Evolutionary conservation across 2,888 invertebrate genomes (phyloP).

Genomic region (Tanypteryx hageni): DNA sequence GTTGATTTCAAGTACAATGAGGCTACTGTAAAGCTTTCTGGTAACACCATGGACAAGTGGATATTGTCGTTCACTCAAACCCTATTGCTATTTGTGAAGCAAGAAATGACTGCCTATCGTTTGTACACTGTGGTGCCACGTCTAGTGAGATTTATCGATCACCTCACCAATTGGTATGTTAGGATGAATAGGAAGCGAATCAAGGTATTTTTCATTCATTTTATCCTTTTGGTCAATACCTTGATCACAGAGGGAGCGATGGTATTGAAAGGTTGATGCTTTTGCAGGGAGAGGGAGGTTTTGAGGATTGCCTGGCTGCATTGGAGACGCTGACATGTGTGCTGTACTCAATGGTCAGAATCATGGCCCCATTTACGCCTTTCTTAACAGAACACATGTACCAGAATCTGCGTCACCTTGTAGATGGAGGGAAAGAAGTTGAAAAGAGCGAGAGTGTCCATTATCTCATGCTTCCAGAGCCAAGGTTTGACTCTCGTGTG

Average conservation of each 20-base stretch:
- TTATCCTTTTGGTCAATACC: conserved; percentile 1
- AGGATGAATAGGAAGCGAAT: conserved; percentile 96
- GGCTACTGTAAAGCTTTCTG: conserved; percentile 71
- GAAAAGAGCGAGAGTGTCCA: conserved; percentile 88
- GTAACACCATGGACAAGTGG: conserved; percentile 98
- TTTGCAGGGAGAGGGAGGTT: conserved; percentile 85
- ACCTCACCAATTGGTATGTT: conserved; percentile 99
- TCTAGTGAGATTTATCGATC: conserved; percentile 96
- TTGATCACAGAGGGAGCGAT: not conserved
- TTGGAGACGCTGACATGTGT: conserved; percentile 93
- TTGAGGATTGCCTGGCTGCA: conserved; percentile 88
- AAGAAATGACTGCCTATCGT: conserved; percentile 96
- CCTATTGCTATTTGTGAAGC: conserved; percentile 89
- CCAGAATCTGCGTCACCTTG: conserved; percentile 86
- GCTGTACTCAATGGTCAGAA: conserved; percentile 89
- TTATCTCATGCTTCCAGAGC: conserved; percentile 91
- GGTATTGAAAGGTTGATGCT: conserved; percentile 36
- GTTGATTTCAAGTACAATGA: conserved; percentile 74
- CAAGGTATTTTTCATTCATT: conserved; percentile 77
- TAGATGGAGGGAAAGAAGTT: conserved; percentile 75
- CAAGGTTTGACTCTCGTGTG: conserved; percentile 73
- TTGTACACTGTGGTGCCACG: conserved; percentile 97
- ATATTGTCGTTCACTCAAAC: conserved; percentile 97
- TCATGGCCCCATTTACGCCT: conserved; percentile 99
- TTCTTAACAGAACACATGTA: conserved; percentile 97